Evolutionary conservation across 2,797 vertebrate species (phyloP), one percentile per base, ranked within the genome.

Genomic region (Todus mexicanus): DNA sequence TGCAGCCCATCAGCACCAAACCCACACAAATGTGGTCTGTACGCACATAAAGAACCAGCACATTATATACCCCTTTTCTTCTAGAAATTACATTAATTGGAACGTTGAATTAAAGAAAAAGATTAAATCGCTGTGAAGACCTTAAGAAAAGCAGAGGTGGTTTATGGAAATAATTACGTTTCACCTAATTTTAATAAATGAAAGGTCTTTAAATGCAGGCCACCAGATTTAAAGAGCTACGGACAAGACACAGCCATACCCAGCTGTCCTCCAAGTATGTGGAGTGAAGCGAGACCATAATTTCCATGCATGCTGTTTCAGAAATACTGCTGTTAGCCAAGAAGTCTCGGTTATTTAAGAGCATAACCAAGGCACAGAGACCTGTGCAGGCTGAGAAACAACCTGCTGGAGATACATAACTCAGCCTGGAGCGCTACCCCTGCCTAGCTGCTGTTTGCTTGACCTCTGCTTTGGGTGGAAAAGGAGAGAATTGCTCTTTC

Each of bases 1-100:
- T 48, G 72, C 92, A 90, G 93, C 76, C 80, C 15, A 86, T 94
- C 92, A 92, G 77, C 85, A 93, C 87, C 80, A 94, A 93, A 93
- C 78, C 90, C 92, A 90, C 92, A 93, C 86, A 61, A 72, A 87
- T 80, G 71, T 25, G 69, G 75, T 38, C 78, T 92, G 65, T 15
- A 17, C 40, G 40, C 61, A 69, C 54, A 65, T 2, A 79, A 93
- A 54, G 54, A 88, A 33, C 74, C 1, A 3, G 25, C 1, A 43
- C 50, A 4, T 21, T n/a, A n/a, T n/a, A n/a, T n/a, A n/a, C n/a
- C n/a, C n/a, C n/a, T n/a, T 10, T 38, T 14, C 16, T 27, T n/a
- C 35, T n/a, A n/a, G n/a, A n/a, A n/a, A n/a, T n/a, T n/a, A n/a
- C n/a, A 43, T 4, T 22, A 47, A 43, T 21, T 54, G 33, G 47